Conservation (phyloP, 1,140 invertebrate genomes). For the Caenorhabditis remanei region DNA sequence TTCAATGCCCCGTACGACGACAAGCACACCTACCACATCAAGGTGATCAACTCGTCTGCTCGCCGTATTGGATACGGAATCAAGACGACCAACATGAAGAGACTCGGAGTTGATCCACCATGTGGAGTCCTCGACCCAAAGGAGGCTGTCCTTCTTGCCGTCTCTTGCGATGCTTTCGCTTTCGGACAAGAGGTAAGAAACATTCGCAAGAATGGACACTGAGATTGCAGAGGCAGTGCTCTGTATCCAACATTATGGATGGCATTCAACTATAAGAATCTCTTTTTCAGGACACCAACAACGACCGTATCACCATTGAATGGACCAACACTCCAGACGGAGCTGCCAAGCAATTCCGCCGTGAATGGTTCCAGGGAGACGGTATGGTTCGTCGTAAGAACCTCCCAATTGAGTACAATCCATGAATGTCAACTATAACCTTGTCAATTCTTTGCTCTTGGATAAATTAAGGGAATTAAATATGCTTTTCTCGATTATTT, state of each 20-base stretch:
- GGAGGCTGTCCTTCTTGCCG: slow-evolving; percentile 58
- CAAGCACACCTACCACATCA: slow-evolving; percentile 63
- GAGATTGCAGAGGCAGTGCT: too few relatives aligned
- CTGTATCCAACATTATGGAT: too few relatives aligned
- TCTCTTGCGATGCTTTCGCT: slow-evolving; percentile 63
- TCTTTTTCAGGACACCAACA: slow-evolving; percentile 59
- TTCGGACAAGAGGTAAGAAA: slow-evolving; percentile 56
- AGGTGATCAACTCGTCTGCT: slow-evolving; percentile 61
- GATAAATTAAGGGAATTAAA: too few relatives aligned
- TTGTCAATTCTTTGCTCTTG: background rate
- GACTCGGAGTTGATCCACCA: slow-evolving; percentile 59
- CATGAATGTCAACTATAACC: slow-evolving; percentile 29
- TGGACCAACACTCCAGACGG: slow-evolving; percentile 65
- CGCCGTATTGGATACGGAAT: slow-evolving; percentile 61
- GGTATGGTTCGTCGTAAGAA: slow-evolving; percentile 67
- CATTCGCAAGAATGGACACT: background rate
- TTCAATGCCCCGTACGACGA: slow-evolving; percentile 66
- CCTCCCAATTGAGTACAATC: slow-evolving; percentile 67
- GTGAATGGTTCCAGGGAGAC: slow-evolving; percentile 68
- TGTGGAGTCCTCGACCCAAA: slow-evolving; percentile 63
- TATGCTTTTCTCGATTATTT: too few relatives aligned
- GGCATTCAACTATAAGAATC: background rate
- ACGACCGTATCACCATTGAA: slow-evolving; percentile 65
- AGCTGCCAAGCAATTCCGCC: slow-evolving; percentile 60
- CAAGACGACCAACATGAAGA: slow-evolving; percentile 63